A percentile compares a stretch with the other conserved stretches of the same genome.
phyloP scores from a whole-genome alignment of 2,888 invertebrate genomes.

The Drosophila conformis region DNA sequence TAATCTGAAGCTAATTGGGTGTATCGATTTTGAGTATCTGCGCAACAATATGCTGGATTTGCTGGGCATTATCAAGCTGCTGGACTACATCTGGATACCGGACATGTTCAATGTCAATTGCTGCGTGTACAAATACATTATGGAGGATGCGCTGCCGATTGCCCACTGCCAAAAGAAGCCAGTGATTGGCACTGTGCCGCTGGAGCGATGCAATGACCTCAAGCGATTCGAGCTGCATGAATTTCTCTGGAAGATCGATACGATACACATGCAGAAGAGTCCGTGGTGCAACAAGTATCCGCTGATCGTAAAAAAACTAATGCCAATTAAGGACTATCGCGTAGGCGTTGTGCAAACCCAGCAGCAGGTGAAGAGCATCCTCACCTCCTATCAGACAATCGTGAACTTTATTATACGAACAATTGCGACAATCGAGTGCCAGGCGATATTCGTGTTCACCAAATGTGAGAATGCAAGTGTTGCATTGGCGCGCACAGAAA shows the following conservation, averaged over 20 bases:
- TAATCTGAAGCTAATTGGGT: conserved; percentile 74
- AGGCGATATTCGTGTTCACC: conserved; percentile 79
- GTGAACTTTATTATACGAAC: conserved; percentile 83
- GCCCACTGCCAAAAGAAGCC: conserved; percentile 76
- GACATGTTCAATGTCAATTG: conserved; percentile 71
- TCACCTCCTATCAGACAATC: conserved; percentile 73
- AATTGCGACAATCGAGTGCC: conserved; percentile 81
- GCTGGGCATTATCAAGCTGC: conserved; percentile 73
- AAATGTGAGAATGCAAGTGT: conserved; percentile 76
- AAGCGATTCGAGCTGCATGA: conserved; percentile 80
- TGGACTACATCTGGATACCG: conserved; percentile 82
- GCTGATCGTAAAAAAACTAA: conserved; percentile 82
- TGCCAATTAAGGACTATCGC: conserved; percentile 78
- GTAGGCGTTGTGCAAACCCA: conserved; percentile 67
- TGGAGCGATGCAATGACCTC: conserved; percentile 82
- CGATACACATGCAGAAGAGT: conserved; percentile 84
- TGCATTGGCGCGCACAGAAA: conserved; percentile 76
- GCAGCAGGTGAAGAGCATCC: conserved; percentile 61
- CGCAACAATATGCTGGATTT: conserved; percentile 79
- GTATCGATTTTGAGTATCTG: conserved; percentile 75
- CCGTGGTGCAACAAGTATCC: conserved; percentile 82
- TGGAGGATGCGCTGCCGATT: conserved; percentile 76
- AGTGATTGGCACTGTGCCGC: conserved; percentile 81
- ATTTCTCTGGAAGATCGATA: conserved; percentile 79
- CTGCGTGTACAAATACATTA: conserved; percentile 66